Evolutionary conservation across 2,888 invertebrate genomes (phyloP).

Genomic region (Hemaris fuciformis): DNA sequence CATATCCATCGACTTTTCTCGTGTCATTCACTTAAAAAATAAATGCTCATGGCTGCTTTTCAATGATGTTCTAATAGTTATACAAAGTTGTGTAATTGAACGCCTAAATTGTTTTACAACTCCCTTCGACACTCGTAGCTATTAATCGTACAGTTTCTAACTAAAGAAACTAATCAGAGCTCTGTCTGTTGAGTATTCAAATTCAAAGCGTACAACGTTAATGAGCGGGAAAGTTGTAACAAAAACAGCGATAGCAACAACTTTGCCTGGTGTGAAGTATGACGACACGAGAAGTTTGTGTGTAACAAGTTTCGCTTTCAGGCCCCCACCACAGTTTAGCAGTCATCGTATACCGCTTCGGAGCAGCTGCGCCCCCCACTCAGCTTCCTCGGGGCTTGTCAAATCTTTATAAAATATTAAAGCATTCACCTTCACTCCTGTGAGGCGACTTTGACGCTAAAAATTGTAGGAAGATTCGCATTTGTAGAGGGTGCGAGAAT

Average conservation of each 20-base stretch:
- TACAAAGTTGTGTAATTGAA: no score
- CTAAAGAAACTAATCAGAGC: not conserved
- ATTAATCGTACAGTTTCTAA: not conserved
- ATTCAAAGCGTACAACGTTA: not conserved
- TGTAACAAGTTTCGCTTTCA: constrained; percentile 43
- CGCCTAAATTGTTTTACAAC: not conserved
- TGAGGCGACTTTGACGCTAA: not conserved
- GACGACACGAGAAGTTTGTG: constrained; percentile 15
- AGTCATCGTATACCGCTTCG: constrained; percentile 54
- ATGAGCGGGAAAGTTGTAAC: constrained; percentile 17
- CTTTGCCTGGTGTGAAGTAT: constrained; percentile 29
- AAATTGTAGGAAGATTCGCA: not conserved
- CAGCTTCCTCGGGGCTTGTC: constrained; percentile 19
- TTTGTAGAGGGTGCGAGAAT: no score
- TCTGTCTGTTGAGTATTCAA: not conserved
- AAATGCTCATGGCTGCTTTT: no score
- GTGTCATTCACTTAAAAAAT: no score
- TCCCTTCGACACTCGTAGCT: not conserved
- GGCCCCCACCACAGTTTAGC: constrained; percentile 33
- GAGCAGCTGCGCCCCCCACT: constrained; percentile 47
- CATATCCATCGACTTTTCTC: no score
- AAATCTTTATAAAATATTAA: constrained; percentile 29
- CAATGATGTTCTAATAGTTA: no score
- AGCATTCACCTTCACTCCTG: constrained; percentile 21
- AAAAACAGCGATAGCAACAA: constrained; percentile 34